Conservation (phyloP, 1,140 invertebrate genomes). For the Spodoptera frugiperda region DNA sequence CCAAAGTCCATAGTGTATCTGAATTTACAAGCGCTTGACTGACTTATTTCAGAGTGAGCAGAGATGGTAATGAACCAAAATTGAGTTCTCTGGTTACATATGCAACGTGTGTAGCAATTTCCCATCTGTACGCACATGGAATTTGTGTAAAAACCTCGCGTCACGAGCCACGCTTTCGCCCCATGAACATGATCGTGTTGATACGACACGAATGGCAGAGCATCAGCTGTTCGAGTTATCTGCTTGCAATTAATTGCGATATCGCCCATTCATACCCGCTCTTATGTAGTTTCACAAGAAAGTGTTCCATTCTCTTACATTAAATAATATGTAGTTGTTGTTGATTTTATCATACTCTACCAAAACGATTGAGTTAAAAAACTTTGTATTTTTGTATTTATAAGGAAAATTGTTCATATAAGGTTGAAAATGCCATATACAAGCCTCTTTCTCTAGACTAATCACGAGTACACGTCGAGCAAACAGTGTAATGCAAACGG, state of each 20-base stretch:
- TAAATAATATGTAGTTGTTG: conserved; percentile 46
- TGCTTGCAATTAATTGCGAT: conserved; percentile 71
- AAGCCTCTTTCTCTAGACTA: conserved; percentile 59
- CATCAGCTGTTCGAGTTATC: conserved; percentile 75
- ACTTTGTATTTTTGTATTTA: too few species aligned
- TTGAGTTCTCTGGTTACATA: conserved; percentile 5
- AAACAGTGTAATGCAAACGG: conserved; percentile 72
- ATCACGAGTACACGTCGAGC: conserved; percentile 68
- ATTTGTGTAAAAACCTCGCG: conserved; percentile 49
- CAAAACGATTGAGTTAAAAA: not conserved
- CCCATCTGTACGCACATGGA: conserved; percentile 50
- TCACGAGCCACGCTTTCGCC: conserved; percentile 70
- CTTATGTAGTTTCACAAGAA: conserved; percentile 66
- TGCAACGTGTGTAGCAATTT: conserved; percentile 26
- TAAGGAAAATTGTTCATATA: not conserved
- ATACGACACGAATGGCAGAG: conserved; percentile 63
- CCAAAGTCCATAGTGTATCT: not conserved
- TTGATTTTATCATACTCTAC: not conserved
- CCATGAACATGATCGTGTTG: conserved; percentile 63
- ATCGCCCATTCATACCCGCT: conserved; percentile 66
- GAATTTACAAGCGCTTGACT: not conserved
- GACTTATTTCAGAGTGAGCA: too few species aligned
- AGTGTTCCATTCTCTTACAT: conserved; percentile 49
- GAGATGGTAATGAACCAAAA: not conserved
- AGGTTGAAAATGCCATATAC: conserved; percentile 45